Percentiles rank a stretch among this genome's conserved stretches.
Conservation (phyloP, 2,797 vertebrate species). For the Mionectes olivaceus region DNA sequence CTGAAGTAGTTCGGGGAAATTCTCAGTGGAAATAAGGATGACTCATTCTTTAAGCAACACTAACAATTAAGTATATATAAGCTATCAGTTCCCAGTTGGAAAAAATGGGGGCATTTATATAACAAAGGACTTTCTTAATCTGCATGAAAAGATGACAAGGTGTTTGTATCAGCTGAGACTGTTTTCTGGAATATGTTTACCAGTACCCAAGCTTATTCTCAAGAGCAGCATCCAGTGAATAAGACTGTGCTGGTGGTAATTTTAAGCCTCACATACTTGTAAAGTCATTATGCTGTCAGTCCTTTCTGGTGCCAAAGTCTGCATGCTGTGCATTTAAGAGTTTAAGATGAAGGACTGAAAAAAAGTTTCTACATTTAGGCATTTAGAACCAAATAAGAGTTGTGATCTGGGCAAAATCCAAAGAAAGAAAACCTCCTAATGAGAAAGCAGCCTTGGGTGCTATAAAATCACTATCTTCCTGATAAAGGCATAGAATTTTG, state of each 20-base stretch:
- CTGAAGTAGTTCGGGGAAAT: conserved; percentile 44
- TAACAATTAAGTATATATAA: conserved; percentile 30
- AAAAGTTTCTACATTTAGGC: not conserved
- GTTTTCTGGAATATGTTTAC: conserved; percentile 14
- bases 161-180: conserved; percentile 11
- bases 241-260: not conserved
- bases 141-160: not conserved
- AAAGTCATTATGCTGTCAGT: conserved; percentile 24
- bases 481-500: not conserved
- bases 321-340: not conserved
- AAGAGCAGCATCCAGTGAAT: conserved; percentile 26
- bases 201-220: conserved; percentile 9
- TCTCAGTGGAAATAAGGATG: conserved; percentile 61
- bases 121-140: conserved; percentile 18
- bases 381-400: not conserved
- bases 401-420: not conserved
- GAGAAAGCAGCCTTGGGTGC: not conserved
- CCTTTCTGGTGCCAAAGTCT: not conserved
- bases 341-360: not conserved
- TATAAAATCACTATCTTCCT: not conserved
- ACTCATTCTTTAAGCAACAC: conserved; percentile 44
- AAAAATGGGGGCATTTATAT: conserved; percentile 44
- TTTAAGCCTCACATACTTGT: conserved; percentile 11
- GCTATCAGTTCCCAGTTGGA: not conserved
- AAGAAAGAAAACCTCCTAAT: not conserved